phyloP scores from a whole-genome alignment of 2,797 vertebrate genomes.

The Kryptolebias ocellatus region DNA sequence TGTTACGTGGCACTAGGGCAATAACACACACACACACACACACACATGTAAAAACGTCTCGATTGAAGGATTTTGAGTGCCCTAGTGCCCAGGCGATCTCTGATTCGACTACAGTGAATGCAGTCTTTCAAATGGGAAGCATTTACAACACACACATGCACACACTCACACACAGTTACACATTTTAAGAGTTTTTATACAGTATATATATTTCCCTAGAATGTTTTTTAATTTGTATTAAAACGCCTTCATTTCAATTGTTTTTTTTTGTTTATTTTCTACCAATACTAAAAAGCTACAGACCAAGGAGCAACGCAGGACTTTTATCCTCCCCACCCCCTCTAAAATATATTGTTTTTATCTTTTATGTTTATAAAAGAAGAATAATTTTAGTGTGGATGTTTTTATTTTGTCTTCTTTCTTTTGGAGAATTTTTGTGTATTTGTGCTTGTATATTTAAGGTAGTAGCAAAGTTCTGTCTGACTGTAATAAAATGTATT shows the following conservation, averaged over 20 bases:
- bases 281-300: constrained; percentile 90
- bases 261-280: constrained; percentile 82
- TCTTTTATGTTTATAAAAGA: constrained; percentile 84
- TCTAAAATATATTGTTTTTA: constrained; percentile 82
- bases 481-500: constrained; percentile 87
- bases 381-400: constrained; percentile 83
- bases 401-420: constrained; percentile 80
- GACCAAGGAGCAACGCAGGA: constrained; percentile 91
- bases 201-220: constrained; percentile 85
- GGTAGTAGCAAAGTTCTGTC: constrained; percentile 87
- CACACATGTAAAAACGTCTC: constrained; percentile 34
- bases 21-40: constrained; percentile 34
- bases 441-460: constrained; percentile 89
- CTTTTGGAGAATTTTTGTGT: constrained; percentile 80
- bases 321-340: constrained; percentile 82
- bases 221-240: constrained; percentile 83
- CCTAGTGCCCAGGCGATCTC: constrained; percentile 72
- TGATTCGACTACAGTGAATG: constrained; percentile 66
- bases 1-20: constrained; percentile 70
- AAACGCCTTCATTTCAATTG: constrained; percentile 81
- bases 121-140: constrained; percentile 69
- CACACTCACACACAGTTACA: constrained; percentile 64
- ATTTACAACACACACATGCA: constrained; percentile 65
- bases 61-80: constrained; percentile 72
- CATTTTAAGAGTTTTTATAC: constrained; percentile 85